Percentiles rank a stretch among this genome's conserved stretches.
Evolutionary conservation across 2,888 invertebrate species (phyloP).

Genomic region (Drosophila quinaria): DNA sequence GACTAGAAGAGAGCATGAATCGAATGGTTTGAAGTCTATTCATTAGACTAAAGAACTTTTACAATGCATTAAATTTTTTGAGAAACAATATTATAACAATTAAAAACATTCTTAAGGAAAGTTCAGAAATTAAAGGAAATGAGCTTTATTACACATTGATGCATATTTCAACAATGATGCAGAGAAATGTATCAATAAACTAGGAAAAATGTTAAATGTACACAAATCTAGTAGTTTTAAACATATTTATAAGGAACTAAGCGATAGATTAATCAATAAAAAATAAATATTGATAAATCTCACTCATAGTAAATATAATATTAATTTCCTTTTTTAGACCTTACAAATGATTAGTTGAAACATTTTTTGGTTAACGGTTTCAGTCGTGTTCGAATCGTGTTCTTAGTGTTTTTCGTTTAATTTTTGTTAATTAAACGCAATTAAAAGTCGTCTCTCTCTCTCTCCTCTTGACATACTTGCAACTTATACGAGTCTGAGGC

Average conservation of each 20-base stretch:
- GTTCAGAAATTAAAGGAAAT: too few species aligned
- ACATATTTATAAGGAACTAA: neutral
- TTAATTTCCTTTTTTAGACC: neutral
- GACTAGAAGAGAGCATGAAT: too few species aligned
- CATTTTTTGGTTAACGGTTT: conserved; percentile 23
- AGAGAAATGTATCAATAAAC: too few species aligned
- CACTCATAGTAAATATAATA: neutral
- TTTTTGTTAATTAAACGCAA: conserved; percentile 77
- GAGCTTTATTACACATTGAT: too few species aligned
- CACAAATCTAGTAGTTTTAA: too few species aligned
- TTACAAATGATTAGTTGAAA: neutral
- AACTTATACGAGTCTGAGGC: conserved; percentile 15
- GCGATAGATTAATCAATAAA: neutral
- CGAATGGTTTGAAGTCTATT: too few species aligned
- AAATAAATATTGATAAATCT: neutral
- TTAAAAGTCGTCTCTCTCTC: conserved; percentile 51
- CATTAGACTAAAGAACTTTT: too few species aligned
- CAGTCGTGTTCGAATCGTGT: conserved; percentile 5
- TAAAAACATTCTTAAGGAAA: too few species aligned
- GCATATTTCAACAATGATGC: too few species aligned
- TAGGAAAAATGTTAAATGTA: too few species aligned
- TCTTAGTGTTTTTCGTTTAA: conserved; percentile 64
- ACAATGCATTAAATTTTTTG: too few species aligned
- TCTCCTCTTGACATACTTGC: conserved; percentile 29
- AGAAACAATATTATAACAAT: too few species aligned